These are phyloP conservation scores for Hippocampus mohnikei DNA, from an alignment of 2,113 vertebrate genomes.

Conservation along the genomic window DNA sequence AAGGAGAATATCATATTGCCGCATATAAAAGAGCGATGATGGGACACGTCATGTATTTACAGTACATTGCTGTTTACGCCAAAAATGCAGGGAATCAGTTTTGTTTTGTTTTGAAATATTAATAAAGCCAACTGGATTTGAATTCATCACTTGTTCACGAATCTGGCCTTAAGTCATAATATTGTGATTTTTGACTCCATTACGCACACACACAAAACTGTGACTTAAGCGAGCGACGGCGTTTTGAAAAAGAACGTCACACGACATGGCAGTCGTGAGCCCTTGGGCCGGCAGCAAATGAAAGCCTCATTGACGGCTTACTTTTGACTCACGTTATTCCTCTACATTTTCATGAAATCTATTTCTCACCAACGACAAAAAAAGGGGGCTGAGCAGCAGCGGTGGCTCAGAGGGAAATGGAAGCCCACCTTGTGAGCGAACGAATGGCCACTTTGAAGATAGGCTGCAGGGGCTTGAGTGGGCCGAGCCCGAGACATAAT, in stretches of 20 bases:
- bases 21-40: constrained; percentile 21
- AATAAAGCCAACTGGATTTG: constrained; percentile 43
- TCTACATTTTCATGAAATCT: constrained; percentile 10
- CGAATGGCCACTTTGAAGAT: constrained; percentile 29
- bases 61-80: constrained; percentile 15
- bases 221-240: constrained; percentile 17
- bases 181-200: constrained; percentile 30
- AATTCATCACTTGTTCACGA: constrained; percentile 17
- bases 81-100: constrained; percentile 35
- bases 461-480: constrained; percentile 13
- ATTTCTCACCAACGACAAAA: constrained; percentile 6
- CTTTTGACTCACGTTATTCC: constrained; percentile 27
- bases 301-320: constrained; percentile 46
- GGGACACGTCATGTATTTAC: constrained; percentile 10
- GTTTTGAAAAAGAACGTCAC: background rate
- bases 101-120: constrained; percentile 17
- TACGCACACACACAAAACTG: constrained; percentile 41
- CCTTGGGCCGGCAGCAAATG: constrained; percentile 29
- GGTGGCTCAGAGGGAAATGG: constrained; percentile 14
- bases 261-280: constrained; percentile 4
- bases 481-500: constrained; percentile 1
- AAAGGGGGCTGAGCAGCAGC: constrained; percentile 3
- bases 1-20: constrained; percentile 18
- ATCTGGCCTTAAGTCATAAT: constrained; percentile 36
- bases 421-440: constrained; percentile 9